Base-by-base conservation (phyloP, 2,888 invertebrate species). In the Ptilodon capucinus region DNA sequence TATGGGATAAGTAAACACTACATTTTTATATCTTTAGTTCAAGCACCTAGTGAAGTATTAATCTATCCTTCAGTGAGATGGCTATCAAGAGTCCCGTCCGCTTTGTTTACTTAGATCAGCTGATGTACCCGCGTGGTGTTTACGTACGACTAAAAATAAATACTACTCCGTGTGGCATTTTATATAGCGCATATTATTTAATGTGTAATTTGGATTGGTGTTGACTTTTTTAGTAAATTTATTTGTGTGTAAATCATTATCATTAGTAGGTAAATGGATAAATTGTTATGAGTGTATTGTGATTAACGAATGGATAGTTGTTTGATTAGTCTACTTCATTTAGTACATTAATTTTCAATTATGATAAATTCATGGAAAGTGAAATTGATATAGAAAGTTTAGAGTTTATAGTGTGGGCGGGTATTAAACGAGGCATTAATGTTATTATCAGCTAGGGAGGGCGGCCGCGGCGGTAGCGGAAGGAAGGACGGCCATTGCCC, bases 51-150 rank as follows among this genome's bases (percentile, higher is more conserved):
- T 32, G n/a, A 46, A 16, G n/a, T 30, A 18, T 38, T 42, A 49
- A 51, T 35, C 47, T 35, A 30, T 47, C 44, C 46, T 40, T 49
- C 48, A 40, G 46, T 41, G n/a, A 40, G 54, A 59, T 51, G 49
- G 51, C 51, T 57, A 59, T 57, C 56, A 53, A 63, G 64, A 73
- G 69, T 68, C 54, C 54, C 67, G 57, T 58, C 55, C 54, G 76
- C 68, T 74, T 81, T 86, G 83, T 86, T 86, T 86, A 87, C 85
- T 71, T 59, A 60, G 66, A 86, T 81, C 86, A 87, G 88, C 87
- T 88, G 86, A 84, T 82, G 68, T 68, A 54, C 59, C 63, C 64
- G 71, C 71, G 69, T 65, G 57, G 57, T 73, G 64, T 68, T 73
- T 72, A 61, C 60, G 48, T 64, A 53, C 54, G 25, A 42, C 48